These are phyloP conservation scores for Diadophis punctatus DNA, from an alignment of 2,113 vertebrate genomes.

Conservation along the genomic window DNA sequence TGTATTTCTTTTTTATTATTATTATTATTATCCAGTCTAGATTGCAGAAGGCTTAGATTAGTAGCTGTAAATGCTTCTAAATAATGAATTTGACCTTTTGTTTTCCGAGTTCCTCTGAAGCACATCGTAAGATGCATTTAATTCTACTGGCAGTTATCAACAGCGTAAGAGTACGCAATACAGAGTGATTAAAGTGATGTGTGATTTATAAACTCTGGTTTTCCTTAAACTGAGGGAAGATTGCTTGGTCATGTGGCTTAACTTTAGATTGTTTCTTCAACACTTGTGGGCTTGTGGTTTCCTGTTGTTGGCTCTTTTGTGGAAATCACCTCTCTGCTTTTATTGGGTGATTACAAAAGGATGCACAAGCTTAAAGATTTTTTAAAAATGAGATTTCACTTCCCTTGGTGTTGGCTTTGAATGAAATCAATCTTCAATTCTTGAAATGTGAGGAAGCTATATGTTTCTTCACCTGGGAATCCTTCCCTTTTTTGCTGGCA, in stretches of 20 bases:
- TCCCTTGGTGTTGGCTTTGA: background rate
- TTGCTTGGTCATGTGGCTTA: background rate
- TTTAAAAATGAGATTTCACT: background rate
- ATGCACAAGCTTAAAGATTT: background rate
- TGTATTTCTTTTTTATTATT: background rate
- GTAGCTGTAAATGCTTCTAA: background rate
- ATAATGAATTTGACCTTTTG: background rate
- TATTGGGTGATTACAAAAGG: background rate
- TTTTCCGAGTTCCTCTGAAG: background rate
- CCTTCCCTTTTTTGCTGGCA: background rate
- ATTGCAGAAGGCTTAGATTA: background rate
- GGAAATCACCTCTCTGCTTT: background rate
- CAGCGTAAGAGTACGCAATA: accelerated
- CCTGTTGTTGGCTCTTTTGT: background rate
- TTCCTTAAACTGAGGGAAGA: background rate
- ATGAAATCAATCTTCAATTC: constrained; percentile 4
- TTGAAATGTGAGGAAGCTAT: background rate
- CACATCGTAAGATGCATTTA: background rate
- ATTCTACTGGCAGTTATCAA: background rate
- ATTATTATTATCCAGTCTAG: background rate
- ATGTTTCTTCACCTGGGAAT: background rate
- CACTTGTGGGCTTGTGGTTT: accelerated
- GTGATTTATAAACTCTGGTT: background rate
- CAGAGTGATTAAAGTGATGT: background rate
- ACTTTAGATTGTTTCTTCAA: background rate